Percentiles rank a stretch among this genome's conserved stretches.
phyloP scores from a whole-genome alignment of 2,113 vertebrate genomes.

The Butorides virescens region DNA sequence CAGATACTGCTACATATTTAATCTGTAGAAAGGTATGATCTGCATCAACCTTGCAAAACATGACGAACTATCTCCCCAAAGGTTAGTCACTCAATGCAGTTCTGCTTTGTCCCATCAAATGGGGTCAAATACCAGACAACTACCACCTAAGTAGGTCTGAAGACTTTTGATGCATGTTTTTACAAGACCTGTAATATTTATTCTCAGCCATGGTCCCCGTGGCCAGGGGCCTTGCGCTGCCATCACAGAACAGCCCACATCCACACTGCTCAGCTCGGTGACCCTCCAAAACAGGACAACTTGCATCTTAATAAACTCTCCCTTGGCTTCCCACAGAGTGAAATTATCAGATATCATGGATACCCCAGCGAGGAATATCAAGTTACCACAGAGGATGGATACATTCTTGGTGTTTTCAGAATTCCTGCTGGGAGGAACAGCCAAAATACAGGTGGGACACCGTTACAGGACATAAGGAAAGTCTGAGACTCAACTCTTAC shows the following conservation, averaged over 20 bases:
- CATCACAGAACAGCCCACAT: neutral
- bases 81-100: neutral
- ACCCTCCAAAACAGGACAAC: neutral
- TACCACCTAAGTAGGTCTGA: neutral
- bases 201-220: neutral
- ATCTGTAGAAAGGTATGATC: neutral
- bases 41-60: neutral
- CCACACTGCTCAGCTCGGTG: neutral
- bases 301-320: neutral
- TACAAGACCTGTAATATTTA: neutral
- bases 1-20: neutral
- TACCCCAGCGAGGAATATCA: constrained; percentile 69
- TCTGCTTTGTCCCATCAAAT: neutral
- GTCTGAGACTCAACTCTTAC: neutral
- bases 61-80: neutral
- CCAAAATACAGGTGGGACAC: neutral
- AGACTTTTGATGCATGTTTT: neutral
- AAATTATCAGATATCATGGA: constrained; percentile 75
- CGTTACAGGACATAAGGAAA: neutral
- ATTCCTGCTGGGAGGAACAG: constrained; percentile 62
- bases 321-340: constrained; percentile 59
- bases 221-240: neutral
- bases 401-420: constrained; percentile 73
- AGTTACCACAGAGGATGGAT: constrained; percentile 74
- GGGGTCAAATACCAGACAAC: neutral